Base-by-base conservation (phyloP, 1,140 invertebrate genomes). In the Steinernema khuongi region DNA sequence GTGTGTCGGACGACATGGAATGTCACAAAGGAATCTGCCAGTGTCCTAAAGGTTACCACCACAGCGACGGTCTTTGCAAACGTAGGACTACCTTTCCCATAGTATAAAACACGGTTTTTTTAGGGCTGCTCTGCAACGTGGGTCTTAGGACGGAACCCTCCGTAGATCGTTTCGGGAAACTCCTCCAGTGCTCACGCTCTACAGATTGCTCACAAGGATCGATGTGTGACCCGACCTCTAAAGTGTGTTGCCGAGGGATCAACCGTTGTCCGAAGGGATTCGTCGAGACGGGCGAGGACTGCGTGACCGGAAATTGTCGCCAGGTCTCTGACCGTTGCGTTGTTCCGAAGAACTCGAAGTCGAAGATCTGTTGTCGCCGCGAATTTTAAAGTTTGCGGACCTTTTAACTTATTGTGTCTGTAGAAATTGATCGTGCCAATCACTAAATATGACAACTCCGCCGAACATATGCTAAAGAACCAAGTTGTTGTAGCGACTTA, bases 201-300 rank as follows among this genome's bases (percentile, higher is more conserved):
- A n/a, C 41, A 26, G 81, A 82, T 36, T 82, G 81, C 32, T 43
- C 32, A 68, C 72, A 77, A 32, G 81, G 81, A 17, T 76, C 79
- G n/a, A 79, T 82, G 71, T 82, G 81, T 67, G 81, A 82, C 73
- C 77, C 79, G n/a, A 73, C 31, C 19, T 44, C 68, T 17, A 70
- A 81, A 43, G 76, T 83, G 18, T 82, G 81, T 60, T 82, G 81
- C 67, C 83, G 79, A 66, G 81, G 81, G 67, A 68, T 68, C 14
- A 83, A 82, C 71, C 43, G 81, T 33, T 82, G 81, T 60, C 81
- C 81, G 7, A 72, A 77, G n/a, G 79, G 76, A 44, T 78, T 73
- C 30, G 81, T 79, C 1, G 81, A 82, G 66, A 82, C 81, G 0
- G 81, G 81, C 0, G 68, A 79, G 41, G 31, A 70, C 31, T 82